phyloP scores from a whole-genome alignment of 2,888 invertebrate genomes.

The Xestia sexstrigata region DNA sequence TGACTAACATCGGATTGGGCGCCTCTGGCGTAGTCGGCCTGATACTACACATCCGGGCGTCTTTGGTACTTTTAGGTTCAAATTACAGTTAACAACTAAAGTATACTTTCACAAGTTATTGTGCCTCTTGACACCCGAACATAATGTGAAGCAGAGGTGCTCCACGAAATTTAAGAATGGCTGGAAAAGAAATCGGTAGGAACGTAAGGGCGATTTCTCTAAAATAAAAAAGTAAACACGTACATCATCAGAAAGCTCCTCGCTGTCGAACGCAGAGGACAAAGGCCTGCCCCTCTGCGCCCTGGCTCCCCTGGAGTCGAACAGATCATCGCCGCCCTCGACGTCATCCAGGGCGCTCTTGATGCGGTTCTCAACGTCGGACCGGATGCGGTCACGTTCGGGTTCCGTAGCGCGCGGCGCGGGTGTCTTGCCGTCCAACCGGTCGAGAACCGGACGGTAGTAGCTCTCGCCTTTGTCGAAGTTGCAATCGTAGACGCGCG shows the following conservation, averaged over 20 bases:
- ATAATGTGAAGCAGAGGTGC: background rate
- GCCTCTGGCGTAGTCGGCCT: background rate
- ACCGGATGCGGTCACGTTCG: slow-evolving; percentile 80
- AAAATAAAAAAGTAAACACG: slow-evolving; percentile 63
- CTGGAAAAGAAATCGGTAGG: background rate
- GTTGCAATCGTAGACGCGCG: slow-evolving; percentile 96
- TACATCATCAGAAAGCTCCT: slow-evolving; percentile 88
- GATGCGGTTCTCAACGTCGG: slow-evolving; percentile 84
- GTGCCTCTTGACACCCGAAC: too few species aligned
- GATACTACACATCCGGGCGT: background rate
- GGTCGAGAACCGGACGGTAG: slow-evolving; percentile 94
- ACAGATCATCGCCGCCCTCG: slow-evolving; percentile 90
- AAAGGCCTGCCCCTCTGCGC: slow-evolving; percentile 86
- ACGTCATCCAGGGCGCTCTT: slow-evolving; percentile 81
- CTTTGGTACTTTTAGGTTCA: background rate
- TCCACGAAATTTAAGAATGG: background rate
- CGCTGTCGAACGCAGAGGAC: slow-evolving; percentile 85
- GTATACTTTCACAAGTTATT: too few species aligned
- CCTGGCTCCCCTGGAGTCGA: slow-evolving; percentile 92
- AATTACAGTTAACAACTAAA: background rate
- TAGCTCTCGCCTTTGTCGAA: slow-evolving; percentile 96
- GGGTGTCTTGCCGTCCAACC: slow-evolving; percentile 92
- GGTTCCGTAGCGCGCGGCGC: slow-evolving; percentile 77
- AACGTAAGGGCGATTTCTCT: background rate
- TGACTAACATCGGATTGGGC: background rate